These are phyloP conservation scores for Autographa pulchrina DNA, from an alignment of 2,888 invertebrate genomes.

Conservation along the genomic window DNA sequence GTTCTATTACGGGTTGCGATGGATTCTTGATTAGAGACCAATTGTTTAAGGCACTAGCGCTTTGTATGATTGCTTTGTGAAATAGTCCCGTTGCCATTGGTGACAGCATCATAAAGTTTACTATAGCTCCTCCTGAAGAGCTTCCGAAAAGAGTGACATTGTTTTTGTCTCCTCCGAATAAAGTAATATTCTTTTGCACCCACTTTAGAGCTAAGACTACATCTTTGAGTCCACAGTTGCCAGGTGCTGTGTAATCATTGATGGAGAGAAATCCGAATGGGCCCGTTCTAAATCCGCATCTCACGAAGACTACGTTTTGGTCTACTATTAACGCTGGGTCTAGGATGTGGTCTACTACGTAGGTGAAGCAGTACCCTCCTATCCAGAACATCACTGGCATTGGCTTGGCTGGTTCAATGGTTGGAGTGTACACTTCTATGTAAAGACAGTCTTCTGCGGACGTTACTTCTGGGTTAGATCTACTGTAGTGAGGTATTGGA, in stretches of 20 bases:
- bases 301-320: conserved; percentile 79
- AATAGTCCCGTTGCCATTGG: conserved; percentile 84
- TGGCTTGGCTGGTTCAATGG: conserved; percentile 71
- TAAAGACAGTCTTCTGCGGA: conserved; percentile 85
- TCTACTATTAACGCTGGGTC: conserved; percentile 78
- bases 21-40: conserved; percentile 82
- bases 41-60: conserved; percentile 81
- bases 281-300: conserved; percentile 82
- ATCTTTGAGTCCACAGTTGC: conserved; percentile 85
- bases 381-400: conserved; percentile 88
- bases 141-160: conserved; percentile 87
- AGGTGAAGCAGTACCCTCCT: conserved; percentile 77
- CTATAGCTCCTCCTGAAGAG: conserved; percentile 82
- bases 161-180: conserved; percentile 83
- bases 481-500: conserved; percentile 56
- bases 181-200: conserved; percentile 80
- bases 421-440: conserved; percentile 78
- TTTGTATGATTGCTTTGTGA: conserved; percentile 84
- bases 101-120: conserved; percentile 84
- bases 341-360: conserved; percentile 69
- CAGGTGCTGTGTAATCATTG: conserved; percentile 80
- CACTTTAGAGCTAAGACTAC: conserved; percentile 82
- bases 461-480: conserved; percentile 31
- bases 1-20: conserved; percentile 66
- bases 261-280: conserved; percentile 84